Base-by-base conservation (phyloP, 2,113 vertebrate genomes). In the Speoplatyrhinus poulsoni region DNA sequence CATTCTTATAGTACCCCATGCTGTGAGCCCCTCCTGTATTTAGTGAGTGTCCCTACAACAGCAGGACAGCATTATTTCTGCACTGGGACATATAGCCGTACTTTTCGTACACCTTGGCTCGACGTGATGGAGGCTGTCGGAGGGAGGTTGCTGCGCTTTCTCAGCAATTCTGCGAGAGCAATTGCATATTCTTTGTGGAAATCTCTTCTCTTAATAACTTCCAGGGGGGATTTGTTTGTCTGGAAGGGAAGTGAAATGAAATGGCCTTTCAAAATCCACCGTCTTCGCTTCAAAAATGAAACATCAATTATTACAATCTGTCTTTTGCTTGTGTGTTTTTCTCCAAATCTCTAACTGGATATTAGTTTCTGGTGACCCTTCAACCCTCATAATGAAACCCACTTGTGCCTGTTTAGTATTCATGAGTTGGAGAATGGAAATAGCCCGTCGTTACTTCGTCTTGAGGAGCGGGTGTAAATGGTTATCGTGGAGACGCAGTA, bases 371-470 rank as follows among this genome's bases (percentile, higher is more conserved):
- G 76, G 57, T 70, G 33, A 70, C 72, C 57, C 70, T 74, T 71
- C 62, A 77, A 67, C 70, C 68, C 60, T 73, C 36, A 64, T 73
- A 67, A 83, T 82, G 61, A 66, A 70, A 78, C 65, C 46, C 65
- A 68, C 80, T 73, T 19, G 53, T 65, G 65, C 61, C 32, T 65
- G 33, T 73, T 76, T 59, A 66, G 65, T 71, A 84, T 80, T 82
- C 79, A 84, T 84, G 73, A 82, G 73, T 59, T 68, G 74, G 60
- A 49, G 65, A 77, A 76, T 84, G 61, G 59, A 61, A 77, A 64
- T 61, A 33, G 61, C 70, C 26, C 26, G 36, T 63, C 46, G 12
- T 49, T 54, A 12, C 65, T 65, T 49, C 56, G 65, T 82, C 79
- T 73, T 55, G 56, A 67, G 13, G 50, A 54, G 62, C 33, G 57